Evolutionary conservation across 2,113 vertebrate genomes (phyloP).

Genomic region (Elephantulus edwardii): DNA sequence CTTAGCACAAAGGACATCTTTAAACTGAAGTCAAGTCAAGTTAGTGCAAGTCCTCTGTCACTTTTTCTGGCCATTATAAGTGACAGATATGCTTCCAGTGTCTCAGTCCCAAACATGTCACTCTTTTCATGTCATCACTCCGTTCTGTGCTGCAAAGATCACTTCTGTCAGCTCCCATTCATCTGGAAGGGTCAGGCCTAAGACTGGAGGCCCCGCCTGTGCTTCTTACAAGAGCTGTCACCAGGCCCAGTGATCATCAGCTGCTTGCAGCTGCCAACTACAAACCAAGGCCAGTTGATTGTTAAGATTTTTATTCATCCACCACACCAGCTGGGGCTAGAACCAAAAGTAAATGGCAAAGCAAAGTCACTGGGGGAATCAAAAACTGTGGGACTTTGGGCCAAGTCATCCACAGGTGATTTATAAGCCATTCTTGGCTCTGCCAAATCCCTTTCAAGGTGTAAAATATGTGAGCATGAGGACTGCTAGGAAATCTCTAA

Average conservation of each 20-base stretch:
- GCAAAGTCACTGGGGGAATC: slow-evolving; percentile 48
- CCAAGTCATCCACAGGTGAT: slow-evolving; percentile 43
- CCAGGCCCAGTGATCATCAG: slow-evolving; percentile 71
- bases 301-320: slow-evolving; percentile 65
- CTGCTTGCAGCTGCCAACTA: slow-evolving; percentile 74
- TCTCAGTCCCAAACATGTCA: slow-evolving; percentile 81
- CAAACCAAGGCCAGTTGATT: slow-evolving; percentile 55
- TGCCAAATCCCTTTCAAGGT: not conserved
- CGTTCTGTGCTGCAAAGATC: slow-evolving; percentile 77
- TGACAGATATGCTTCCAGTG: slow-evolving; percentile 81
- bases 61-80: slow-evolving; percentile 79
- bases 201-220: slow-evolving; percentile 75
- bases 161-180: slow-evolving; percentile 85
- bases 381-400: slow-evolving; percentile 55
- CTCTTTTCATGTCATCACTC: slow-evolving; percentile 80
- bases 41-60: slow-evolving; percentile 76
- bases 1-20: slow-evolving; percentile 75
- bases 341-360: slow-evolving; percentile 59
- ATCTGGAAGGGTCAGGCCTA: slow-evolving; percentile 83
- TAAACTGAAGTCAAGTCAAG: slow-evolving; percentile 81
- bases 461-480: not conserved
- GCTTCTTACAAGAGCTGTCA: slow-evolving; percentile 82
- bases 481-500: not conserved
- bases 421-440: slow-evolving; percentile 10
- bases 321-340: not conserved